Conservation (phyloP, 2,113 vertebrate species). For the Clarias magur region DNA sequence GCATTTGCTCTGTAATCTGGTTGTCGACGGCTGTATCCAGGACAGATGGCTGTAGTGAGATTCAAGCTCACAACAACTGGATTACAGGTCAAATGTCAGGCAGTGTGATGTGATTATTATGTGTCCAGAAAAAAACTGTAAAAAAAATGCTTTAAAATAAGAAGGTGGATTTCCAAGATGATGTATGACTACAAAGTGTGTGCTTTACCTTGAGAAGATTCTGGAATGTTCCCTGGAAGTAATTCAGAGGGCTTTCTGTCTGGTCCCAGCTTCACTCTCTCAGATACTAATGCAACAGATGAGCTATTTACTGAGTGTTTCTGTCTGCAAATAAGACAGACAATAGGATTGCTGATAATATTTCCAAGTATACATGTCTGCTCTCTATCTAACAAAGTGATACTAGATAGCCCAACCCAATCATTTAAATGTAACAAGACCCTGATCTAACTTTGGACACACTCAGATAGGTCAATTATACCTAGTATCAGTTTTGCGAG, state of each 20-base stretch:
- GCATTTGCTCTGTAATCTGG: too few species aligned
- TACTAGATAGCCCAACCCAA: neutral
- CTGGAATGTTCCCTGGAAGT: constrained; percentile 37
- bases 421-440: neutral
- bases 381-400: neutral
- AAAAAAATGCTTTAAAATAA: neutral
- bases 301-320: constrained; percentile 71
- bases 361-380: neutral
- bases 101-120: neutral
- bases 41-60: too few species aligned
- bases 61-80: too few species aligned
- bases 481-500: too few species aligned
- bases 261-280: constrained; percentile 60
- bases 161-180: neutral
- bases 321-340: constrained; percentile 66
- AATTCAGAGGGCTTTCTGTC: constrained; percentile 51
- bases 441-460: neutral
- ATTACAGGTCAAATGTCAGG: too few species aligned
- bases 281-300: constrained; percentile 70
- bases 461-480: neutral
- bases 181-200: neutral
- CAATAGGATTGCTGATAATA: neutral
- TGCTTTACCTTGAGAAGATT: constrained; percentile 56
- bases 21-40: too few species aligned
- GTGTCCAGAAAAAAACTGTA: neutral